These are phyloP conservation scores for Oreohelix idahoensis DNA, from an alignment of 1,140 invertebrate genomes.

Conservation along the genomic window DNA sequence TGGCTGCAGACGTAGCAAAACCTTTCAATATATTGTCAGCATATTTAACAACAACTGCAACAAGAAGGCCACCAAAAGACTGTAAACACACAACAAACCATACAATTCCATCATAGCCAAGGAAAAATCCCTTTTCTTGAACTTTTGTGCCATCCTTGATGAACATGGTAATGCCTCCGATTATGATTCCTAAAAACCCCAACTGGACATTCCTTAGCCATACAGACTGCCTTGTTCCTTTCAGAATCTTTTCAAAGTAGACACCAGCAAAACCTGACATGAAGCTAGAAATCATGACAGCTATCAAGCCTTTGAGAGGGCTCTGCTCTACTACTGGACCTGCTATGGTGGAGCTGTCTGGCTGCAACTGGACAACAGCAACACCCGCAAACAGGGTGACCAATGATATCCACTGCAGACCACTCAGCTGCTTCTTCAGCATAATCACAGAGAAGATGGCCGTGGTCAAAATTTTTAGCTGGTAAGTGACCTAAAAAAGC, in stretches of 20 bases:
- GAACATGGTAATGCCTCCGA: slow-evolving; percentile 74
- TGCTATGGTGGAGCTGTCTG: slow-evolving; percentile 3
- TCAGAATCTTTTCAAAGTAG: slow-evolving; percentile 99
- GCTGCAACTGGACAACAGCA: slow-evolving; percentile 75
- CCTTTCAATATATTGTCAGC: slow-evolving; percentile 77
- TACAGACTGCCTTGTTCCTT: slow-evolving; percentile 87
- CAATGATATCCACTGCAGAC: slow-evolving; percentile 90
- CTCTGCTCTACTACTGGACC: slow-evolving; percentile 64
- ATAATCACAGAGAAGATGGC: slow-evolving; percentile 96
- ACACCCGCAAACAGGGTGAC: slow-evolving; percentile 88
- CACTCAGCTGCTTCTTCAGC: slow-evolving; percentile 82
- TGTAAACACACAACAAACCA: slow-evolving; percentile 74
- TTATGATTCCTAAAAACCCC: slow-evolving; percentile 75
- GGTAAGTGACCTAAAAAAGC: slow-evolving; percentile 96
- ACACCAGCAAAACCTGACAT: slow-evolving; percentile 98
- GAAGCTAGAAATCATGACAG: slow-evolving; percentile 91
- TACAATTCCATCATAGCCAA: slow-evolving; percentile 73
- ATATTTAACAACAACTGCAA: slow-evolving; percentile 76
- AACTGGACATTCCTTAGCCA: slow-evolving; percentile 82
- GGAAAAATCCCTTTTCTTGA: slow-evolving; percentile 75
- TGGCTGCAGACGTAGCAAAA: slow-evolving; percentile 69
- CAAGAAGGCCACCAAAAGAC: slow-evolving; percentile 73
- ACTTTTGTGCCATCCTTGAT: slow-evolving; percentile 73
- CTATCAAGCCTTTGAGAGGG: slow-evolving; percentile 86
- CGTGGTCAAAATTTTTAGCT: slow-evolving; percentile 97